A percentile compares a stretch with the other conserved stretches of the same genome.
Evolutionary conservation across 2,113 vertebrate species (phyloP).

Genomic region (Opisthocomus hoazin): DNA sequence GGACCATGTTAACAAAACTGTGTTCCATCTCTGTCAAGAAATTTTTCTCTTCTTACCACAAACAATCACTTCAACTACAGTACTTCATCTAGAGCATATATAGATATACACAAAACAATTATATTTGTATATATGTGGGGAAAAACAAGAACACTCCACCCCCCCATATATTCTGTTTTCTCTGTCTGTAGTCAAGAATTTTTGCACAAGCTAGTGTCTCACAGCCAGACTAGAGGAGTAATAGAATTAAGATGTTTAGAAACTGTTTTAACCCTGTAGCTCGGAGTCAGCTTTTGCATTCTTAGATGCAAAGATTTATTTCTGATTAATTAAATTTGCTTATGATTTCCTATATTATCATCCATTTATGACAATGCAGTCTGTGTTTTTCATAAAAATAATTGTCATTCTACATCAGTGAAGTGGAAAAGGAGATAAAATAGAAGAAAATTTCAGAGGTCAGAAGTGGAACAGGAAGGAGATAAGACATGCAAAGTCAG

Average conservation of each 20-base stretch:
- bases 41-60: not conserved
- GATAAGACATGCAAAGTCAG: not conserved
- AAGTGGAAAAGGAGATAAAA: not conserved
- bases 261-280: not conserved
- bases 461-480: not conserved
- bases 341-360: not conserved
- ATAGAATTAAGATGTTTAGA: not conserved
- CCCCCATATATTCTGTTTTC: not conserved
- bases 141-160: fast-evolving
- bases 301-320: not conserved
- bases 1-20: not conserved
- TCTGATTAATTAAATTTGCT: not conserved
- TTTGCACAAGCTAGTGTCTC: not conserved
- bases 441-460: not conserved
- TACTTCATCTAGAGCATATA: not conserved
- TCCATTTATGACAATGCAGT: not conserved
- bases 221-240: not conserved
- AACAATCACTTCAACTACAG: not conserved
- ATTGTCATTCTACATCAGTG: not conserved
- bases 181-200: not conserved
- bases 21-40: not conserved
- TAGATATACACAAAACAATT: not conserved
- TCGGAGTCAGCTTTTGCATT: not conserved
- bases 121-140: not conserved
- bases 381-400: not conserved